phyloP scores from a whole-genome alignment of 2,113 vertebrate genomes.

The Hemichromis elongatus region DNA sequence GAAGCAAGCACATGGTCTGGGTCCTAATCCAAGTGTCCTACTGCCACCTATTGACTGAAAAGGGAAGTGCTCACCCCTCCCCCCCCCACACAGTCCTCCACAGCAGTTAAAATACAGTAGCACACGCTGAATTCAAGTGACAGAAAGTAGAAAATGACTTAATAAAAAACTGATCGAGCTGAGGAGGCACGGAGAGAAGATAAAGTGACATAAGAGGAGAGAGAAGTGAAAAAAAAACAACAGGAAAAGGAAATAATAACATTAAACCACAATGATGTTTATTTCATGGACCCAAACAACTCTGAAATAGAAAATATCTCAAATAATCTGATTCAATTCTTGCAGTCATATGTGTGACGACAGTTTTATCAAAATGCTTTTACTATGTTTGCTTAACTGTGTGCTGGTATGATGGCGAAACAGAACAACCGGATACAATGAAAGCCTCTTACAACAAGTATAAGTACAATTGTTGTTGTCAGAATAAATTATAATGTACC shows the following conservation, averaged over 20 bases:
- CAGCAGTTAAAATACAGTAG: background rate
- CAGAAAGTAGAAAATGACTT: background rate
- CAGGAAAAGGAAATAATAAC: background rate
- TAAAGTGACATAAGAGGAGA: background rate
- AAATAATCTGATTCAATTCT: background rate
- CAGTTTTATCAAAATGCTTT: background rate
- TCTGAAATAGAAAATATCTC: too few species aligned
- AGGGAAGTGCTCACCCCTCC: slow-evolving; percentile 32
- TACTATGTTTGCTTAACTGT: background rate
- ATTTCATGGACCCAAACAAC: background rate
- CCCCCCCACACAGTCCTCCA: slow-evolving; percentile 35
- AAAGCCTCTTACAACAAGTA: background rate
- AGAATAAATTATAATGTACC: background rate
- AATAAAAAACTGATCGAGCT: background rate
- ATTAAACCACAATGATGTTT: too few species aligned
- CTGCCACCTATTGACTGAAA: slow-evolving; percentile 64
- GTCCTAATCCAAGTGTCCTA: slow-evolving; percentile 44
- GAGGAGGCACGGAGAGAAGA: background rate
- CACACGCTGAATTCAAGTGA: background rate
- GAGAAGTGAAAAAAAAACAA: background rate
- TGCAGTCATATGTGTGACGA: background rate
- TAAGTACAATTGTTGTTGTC: background rate
- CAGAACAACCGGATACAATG: background rate
- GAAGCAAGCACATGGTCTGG: slow-evolving; percentile 35
- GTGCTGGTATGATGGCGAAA: background rate